Evolutionary conservation across 2,888 invertebrate species (phyloP), one percentile per base, ranked within the genome.

Genomic region (Nyleta sp.): DNA sequence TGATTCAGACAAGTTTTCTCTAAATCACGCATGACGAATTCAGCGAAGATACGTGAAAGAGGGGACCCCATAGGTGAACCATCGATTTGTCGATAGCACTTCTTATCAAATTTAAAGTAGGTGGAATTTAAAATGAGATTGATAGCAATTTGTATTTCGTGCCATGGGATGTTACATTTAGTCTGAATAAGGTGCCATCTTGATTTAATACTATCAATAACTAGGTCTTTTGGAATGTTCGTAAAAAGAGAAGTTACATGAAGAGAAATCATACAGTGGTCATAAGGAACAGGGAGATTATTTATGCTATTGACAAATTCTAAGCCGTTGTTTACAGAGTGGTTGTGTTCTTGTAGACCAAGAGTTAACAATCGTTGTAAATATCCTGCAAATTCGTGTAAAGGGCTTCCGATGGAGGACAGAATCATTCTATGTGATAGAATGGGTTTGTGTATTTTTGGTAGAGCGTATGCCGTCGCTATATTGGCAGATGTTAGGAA

Each of bases 41-140:
- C 48, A 15, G 35, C 46, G 38, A 62, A 48, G 10, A 62, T 17
- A 3, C 81, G 81, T 13, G 79, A 80, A 10, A 83, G 38, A 0
- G 83, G 80, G 2, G 75, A 79, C 6, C 81, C 81, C 81, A 83
- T 83, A 0, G 80, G 80, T n/a, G 79, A 53, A 10, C 81, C 80
- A 15, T 70, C 40, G 0, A 60, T 62, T 50, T 81, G 81, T 62
- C 11, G 24, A 13, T 50, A 50, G 10, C 4, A 33, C 20, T 48
- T 44, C 1, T 46, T 24, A 10, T 73, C 10, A 48, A 68, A 80
- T 13, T 13, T 7, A 40, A 76, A 76, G 35, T n/a, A 72, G 1
- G 22, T 52, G 33, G 33, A 17, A 28, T 55, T 55, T 18, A 55
- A 17, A 33, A 46, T 13, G 52, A 62, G n/a, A 8, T 60, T n/a